Conservation (phyloP, 2,113 vertebrate species). For the Leptosomus discolor region DNA sequence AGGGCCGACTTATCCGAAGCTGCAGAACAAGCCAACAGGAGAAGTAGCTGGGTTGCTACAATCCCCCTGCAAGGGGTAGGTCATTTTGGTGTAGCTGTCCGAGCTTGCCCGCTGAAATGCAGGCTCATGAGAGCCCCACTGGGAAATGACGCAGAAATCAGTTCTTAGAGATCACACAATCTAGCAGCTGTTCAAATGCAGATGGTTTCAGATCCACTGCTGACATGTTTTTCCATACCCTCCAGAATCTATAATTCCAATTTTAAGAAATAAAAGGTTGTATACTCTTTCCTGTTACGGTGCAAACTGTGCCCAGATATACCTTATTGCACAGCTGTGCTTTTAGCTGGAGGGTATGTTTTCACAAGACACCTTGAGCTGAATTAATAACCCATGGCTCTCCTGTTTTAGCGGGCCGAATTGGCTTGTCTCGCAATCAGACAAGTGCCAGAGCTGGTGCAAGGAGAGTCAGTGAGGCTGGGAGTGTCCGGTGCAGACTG, state of each 20-base stretch:
- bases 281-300: neutral
- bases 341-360: neutral
- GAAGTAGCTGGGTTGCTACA: neutral
- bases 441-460: neutral
- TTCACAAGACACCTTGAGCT: neutral
- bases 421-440: neutral
- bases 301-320: neutral
- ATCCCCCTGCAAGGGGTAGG: neutral
- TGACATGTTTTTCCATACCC: neutral
- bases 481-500: neutral
- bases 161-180: neutral
- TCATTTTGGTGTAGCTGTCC: neutral
- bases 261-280: neutral
- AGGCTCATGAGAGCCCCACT: neutral
- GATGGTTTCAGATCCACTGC: neutral
- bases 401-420: neutral
- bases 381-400: neutral
- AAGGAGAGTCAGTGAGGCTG: neutral
- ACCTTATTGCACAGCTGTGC: neutral
- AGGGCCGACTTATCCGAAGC: fast-evolving
- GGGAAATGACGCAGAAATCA: neutral
- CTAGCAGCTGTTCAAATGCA: neutral
- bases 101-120: neutral
- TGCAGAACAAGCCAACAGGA: neutral
- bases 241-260: neutral